Evolutionary conservation across 2,113 vertebrate genomes (phyloP).

Genomic region (Coptodon bakossiorum): DNA sequence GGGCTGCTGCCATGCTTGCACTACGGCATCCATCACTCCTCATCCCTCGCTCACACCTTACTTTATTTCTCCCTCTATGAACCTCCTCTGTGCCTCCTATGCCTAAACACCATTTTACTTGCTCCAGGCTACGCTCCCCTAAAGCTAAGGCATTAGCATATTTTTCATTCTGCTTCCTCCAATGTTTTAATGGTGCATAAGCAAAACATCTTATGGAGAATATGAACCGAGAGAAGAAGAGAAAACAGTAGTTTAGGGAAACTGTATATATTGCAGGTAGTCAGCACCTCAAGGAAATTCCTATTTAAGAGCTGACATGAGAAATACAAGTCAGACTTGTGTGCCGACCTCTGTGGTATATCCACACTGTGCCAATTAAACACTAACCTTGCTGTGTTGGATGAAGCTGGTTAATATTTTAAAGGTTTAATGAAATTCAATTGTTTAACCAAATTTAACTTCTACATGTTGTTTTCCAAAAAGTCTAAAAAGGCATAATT

Average conservation of each 20-base stretch:
- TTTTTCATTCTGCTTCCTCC: background rate
- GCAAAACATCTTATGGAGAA: background rate
- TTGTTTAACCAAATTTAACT: background rate
- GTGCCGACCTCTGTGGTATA: background rate
- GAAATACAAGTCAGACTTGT: background rate
- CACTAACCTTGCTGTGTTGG: background rate
- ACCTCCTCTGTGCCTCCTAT: background rate
- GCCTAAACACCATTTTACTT: background rate
- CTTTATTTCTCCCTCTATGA: background rate
- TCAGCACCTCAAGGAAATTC: background rate
- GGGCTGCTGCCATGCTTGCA: background rate
- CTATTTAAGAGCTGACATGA: background rate
- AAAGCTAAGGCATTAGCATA: background rate
- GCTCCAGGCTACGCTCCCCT: background rate
- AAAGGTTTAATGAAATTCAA: background rate
- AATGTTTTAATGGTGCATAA: background rate
- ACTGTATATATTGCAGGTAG: background rate
- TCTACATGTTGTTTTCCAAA: background rate
- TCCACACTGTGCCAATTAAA: background rate
- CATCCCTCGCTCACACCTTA: background rate
- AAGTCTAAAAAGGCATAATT: background rate
- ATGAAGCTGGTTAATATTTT: background rate
- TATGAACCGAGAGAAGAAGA: background rate
- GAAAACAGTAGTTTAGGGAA: background rate
- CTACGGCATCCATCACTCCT: slow-evolving; percentile 11